phyloP scores from a whole-genome alignment of 2,888 invertebrate genomes.

The Archips xylosteana region DNA sequence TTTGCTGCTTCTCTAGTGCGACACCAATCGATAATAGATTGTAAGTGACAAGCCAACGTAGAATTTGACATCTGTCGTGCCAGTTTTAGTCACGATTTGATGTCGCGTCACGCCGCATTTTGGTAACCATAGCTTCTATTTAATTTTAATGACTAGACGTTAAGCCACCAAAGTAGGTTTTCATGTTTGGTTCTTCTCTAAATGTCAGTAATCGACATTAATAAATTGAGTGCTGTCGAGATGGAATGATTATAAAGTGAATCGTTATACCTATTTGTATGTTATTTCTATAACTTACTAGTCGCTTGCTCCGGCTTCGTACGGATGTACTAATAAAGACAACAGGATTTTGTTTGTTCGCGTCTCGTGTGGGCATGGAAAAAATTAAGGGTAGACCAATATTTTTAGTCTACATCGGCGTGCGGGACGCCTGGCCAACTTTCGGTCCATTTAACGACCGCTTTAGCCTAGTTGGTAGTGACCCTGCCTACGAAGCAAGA shows the following conservation, averaged over 20 bases:
- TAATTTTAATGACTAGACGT: slow-evolving; percentile 16
- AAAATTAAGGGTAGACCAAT: no score
- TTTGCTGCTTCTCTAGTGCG: neutral
- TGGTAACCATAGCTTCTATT: slow-evolving; percentile 14
- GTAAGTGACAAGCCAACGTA: slow-evolving; percentile 29
- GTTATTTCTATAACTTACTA: no score
- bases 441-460: no score
- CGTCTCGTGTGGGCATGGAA: no score
- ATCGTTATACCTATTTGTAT: neutral
- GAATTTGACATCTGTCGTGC: slow-evolving; percentile 32
- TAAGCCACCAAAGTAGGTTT: slow-evolving; percentile 1
- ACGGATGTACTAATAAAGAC: no score
- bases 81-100: slow-evolving; percentile 23
- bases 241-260: neutral
- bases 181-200: neutral
- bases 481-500: no score
- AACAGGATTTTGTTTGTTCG: no score
- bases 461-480: no score
- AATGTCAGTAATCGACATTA: neutral
- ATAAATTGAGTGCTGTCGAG: neutral
- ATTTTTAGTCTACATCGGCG: no score
- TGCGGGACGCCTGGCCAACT: no score
- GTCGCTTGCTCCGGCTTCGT: no score
- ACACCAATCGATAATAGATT: slow-evolving; percentile 38
- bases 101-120: slow-evolving; percentile 16